A percentile compares a stretch with the other conserved stretches of the same genome.
Conservation (phyloP, 2,888 invertebrate species). For the Synanthedon myopaeformis region DNA sequence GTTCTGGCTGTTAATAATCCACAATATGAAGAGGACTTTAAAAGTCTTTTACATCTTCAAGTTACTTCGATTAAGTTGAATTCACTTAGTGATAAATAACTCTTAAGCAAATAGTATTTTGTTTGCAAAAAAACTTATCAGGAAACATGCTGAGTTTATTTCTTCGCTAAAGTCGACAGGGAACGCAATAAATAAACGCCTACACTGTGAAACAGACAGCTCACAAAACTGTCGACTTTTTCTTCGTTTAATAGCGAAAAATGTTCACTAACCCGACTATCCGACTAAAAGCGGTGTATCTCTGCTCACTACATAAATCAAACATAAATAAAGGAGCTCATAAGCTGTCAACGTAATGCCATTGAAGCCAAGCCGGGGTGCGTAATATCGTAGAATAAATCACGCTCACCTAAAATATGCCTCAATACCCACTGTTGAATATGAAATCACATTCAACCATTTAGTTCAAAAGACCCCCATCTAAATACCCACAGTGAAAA, state of each 20-base stretch:
- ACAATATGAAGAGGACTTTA: too few relatives aligned
- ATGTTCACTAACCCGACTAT: slow-evolving; percentile 18
- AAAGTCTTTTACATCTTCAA: too few relatives aligned
- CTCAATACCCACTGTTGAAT: slow-evolving; percentile 55
- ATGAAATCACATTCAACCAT: slow-evolving; percentile 44
- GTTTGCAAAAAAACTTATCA: not conserved
- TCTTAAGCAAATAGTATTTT: not conserved
- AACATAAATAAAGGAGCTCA: slow-evolving; percentile 64
- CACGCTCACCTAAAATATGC: slow-evolving; percentile 59
- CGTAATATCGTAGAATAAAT: slow-evolving; percentile 65
- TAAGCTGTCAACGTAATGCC: slow-evolving; percentile 66
- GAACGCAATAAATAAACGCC: not conserved
- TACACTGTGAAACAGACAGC: not conserved
- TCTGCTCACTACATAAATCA: slow-evolving; percentile 65
- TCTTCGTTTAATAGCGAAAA: slow-evolving; percentile 22
- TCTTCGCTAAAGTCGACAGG: not conserved
- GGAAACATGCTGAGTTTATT: slow-evolving; percentile 1
- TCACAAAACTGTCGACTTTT: slow-evolving; percentile 6
- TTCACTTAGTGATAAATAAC: too few relatives aligned
- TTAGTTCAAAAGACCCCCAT: slow-evolving; percentile 24
- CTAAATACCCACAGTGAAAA: slow-evolving; percentile 11
- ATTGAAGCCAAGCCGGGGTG: slow-evolving; percentile 57
- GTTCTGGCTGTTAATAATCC: too few relatives aligned
- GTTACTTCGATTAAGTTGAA: too few relatives aligned
- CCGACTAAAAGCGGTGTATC: slow-evolving; percentile 35